Percentiles rank a stretch among this genome's conserved stretches.
phyloP scores from a whole-genome alignment of 2,113 vertebrate species.

The Caretta caretta region DNA sequence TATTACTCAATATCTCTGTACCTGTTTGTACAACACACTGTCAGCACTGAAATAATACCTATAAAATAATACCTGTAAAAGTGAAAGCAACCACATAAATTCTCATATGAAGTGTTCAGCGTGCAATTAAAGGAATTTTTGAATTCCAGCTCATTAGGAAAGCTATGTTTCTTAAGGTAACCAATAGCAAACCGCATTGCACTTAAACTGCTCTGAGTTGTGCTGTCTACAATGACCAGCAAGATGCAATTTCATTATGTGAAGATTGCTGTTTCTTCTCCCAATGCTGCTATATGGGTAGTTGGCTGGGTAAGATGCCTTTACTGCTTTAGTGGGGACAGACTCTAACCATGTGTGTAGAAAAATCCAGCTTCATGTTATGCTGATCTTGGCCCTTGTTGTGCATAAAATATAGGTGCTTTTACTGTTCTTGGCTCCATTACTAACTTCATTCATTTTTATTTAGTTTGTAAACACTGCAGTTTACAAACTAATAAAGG shows the following conservation, averaged over 20 bases:
- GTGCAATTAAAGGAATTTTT: not conserved
- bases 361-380: not conserved
- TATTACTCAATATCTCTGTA: not conserved
- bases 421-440: fast-evolving
- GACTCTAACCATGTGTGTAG: not conserved
- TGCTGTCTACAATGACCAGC: not conserved
- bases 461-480: fast-evolving
- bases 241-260: not conserved
- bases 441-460: too few relatives aligned
- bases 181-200: not conserved
- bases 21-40: not conserved
- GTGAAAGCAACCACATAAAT: not conserved
- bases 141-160: not conserved
- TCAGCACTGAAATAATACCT: not conserved
- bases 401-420: fast-evolving
- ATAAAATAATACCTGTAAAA: not conserved
- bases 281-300: not conserved
- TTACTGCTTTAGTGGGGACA: not conserved
- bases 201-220: not conserved
- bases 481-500: not conserved
- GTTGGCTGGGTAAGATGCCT: not conserved
- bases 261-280: not conserved
- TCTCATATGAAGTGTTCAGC: not conserved
- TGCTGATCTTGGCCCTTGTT: not conserved
- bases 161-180: not conserved